phyloP scores from a whole-genome alignment of 2,113 vertebrate genomes.

The Anolis carolinensis region DNA sequence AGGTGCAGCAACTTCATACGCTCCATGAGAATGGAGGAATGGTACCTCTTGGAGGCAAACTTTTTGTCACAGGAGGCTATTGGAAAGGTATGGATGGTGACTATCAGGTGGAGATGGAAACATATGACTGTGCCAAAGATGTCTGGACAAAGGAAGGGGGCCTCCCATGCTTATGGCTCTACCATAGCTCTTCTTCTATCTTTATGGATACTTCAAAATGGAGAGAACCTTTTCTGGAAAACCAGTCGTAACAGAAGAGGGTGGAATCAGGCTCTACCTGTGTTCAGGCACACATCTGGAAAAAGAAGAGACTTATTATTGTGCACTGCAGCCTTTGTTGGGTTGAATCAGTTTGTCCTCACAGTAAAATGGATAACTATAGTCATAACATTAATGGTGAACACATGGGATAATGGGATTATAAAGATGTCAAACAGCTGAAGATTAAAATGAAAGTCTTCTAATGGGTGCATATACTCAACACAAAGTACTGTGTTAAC shows the following conservation, averaged over 20 bases:
- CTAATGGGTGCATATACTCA: neutral
- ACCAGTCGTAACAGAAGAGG: constrained; percentile 28
- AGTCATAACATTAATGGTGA: neutral
- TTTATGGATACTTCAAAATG: constrained; percentile 90
- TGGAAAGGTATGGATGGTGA: constrained; percentile 97
- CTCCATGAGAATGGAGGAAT: constrained; percentile 94
- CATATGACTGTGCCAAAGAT: constrained; percentile 82
- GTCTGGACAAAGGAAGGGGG: constrained; percentile 84
- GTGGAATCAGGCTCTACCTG: neutral
- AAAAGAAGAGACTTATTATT: neutral
- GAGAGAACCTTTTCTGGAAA: constrained; percentile 77
- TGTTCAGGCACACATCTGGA: neutral
- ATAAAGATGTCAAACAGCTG: neutral
- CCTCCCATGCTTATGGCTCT: constrained; percentile 93
- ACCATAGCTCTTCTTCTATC: constrained; percentile 86
- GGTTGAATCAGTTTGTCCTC: neutral
- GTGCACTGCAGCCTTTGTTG: neutral
- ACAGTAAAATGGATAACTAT: neutral
- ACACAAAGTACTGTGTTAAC: neutral
- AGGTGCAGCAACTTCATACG: constrained; percentile 93
- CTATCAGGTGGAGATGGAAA: constrained; percentile 93
- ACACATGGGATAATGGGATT: neutral
- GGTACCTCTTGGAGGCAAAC: constrained; percentile 79
- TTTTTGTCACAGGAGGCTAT: constrained; percentile 91
- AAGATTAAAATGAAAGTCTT: neutral